Percentiles rank a stretch among this genome's conserved stretches.
phyloP scores from a whole-genome alignment of 2,888 invertebrate genomes.

The Ischnus inquisitorius region DNA sequence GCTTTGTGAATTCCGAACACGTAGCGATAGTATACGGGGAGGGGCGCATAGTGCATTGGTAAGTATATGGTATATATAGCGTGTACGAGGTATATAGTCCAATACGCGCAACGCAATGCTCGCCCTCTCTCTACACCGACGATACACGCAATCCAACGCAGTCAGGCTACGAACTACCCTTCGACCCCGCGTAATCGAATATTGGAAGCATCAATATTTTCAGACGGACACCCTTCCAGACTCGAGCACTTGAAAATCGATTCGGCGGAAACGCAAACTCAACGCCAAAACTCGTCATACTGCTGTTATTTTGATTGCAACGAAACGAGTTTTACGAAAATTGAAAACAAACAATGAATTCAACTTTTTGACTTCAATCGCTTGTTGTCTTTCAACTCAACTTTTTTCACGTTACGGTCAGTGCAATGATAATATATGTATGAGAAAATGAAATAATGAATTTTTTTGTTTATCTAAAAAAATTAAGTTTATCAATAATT shows the following conservation, averaged over 20 bases:
- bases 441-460: no score
- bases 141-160: constrained; percentile 22
- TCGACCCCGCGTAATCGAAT: constrained; percentile 57
- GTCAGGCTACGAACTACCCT: constrained; percentile 26
- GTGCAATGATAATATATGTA: no score
- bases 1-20: constrained; percentile 56
- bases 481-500: no score
- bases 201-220: constrained; percentile 58
- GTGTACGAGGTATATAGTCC: no score
- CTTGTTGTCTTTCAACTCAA: no score
- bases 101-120: background rate
- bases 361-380: background rate
- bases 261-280: background rate
- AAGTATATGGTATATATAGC: background rate
- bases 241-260: constrained; percentile 27
- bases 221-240: background rate
- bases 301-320: no score
- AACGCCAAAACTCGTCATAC: background rate
- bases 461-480: no score
- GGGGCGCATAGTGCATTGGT: background rate
- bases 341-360: background rate
- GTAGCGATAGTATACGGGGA: constrained; percentile 1
- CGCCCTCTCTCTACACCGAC: background rate
- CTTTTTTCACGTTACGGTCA: no score
- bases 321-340: background rate